These are phyloP conservation scores for Platanista minor DNA, from an alignment of 2,113 vertebrate species.

Conservation along the genomic window DNA sequence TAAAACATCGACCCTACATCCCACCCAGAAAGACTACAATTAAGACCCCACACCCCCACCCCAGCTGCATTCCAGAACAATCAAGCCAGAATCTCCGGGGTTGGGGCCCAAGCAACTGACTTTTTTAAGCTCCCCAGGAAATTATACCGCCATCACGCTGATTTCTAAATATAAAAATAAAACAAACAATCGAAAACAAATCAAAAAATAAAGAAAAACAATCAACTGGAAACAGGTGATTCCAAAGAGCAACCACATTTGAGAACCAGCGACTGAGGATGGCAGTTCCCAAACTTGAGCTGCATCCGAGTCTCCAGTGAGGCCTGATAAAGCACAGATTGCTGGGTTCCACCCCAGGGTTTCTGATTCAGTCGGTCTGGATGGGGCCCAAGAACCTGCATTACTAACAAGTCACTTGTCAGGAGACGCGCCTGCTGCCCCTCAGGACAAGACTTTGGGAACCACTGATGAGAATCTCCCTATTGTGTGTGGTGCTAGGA, in stretches of 20 bases:
- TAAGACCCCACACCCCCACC: too few relatives aligned
- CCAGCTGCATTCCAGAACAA: not conserved
- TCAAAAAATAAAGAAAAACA: not conserved
- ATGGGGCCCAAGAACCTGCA: not conserved
- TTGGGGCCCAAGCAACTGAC: not conserved
- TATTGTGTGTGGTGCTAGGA: not conserved
- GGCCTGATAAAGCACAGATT: not conserved
- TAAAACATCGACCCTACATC: not conserved
- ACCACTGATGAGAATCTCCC: not conserved
- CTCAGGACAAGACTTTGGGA: not conserved
- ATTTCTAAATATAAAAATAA: not conserved
- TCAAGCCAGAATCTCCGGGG: not conserved
- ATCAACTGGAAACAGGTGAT: not conserved
- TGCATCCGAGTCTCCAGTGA: rapidly evolving
- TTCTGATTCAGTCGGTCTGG: not conserved
- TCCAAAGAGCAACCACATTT: not conserved
- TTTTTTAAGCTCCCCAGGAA: not conserved
- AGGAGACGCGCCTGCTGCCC: not conserved
- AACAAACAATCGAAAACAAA: not conserved
- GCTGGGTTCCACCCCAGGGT: not conserved
- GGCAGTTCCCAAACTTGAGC: not conserved
- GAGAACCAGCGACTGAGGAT: not conserved
- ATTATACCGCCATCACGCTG: not conserved
- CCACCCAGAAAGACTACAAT: not conserved
- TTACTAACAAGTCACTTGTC: not conserved